These are phyloP conservation scores for Chrysomallon squamiferum DNA, from an alignment of 1,140 invertebrate genomes.

Conservation along the genomic window DNA sequence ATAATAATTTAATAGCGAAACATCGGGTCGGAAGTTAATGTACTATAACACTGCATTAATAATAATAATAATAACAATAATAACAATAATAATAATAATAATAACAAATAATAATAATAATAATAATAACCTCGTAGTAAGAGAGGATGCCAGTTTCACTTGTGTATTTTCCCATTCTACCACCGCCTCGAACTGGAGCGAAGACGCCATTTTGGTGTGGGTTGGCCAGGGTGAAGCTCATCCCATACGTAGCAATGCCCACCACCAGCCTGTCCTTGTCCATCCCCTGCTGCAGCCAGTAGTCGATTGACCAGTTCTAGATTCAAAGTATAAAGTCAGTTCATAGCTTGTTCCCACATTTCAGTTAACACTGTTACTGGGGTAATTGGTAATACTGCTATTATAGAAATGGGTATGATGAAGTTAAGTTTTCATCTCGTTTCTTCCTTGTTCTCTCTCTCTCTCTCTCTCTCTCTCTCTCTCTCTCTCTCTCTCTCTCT, in stretches of 20 bases:
- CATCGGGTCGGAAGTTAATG: too few species aligned
- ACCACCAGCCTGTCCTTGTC: slow-evolving; percentile 80
- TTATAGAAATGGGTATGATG: too few species aligned
- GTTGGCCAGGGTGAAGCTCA: slow-evolving; percentile 78
- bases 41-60: too few species aligned
- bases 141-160: slow-evolving; percentile 90
- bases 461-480: too few species aligned
- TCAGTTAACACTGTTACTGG: too few species aligned
- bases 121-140: slow-evolving; percentile 79
- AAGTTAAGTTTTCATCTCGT: too few species aligned
- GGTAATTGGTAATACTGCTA: too few species aligned
- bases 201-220: slow-evolving; percentile 85
- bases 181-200: slow-evolving; percentile 76
- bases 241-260: slow-evolving; percentile 89
- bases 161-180: slow-evolving; percentile 81
- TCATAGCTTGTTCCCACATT: too few species aligned
- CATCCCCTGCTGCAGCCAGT: slow-evolving; percentile 80
- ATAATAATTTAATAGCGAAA: too few species aligned
- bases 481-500: too few species aligned
- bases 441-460: too few species aligned
- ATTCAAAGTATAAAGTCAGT: too few species aligned
- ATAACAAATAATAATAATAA: neutral
- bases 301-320: slow-evolving; percentile 45
- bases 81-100: neutral
- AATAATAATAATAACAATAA: neutral